Base-by-base conservation (phyloP, 2,888 invertebrate species). In the Heliothis peltigera region DNA sequence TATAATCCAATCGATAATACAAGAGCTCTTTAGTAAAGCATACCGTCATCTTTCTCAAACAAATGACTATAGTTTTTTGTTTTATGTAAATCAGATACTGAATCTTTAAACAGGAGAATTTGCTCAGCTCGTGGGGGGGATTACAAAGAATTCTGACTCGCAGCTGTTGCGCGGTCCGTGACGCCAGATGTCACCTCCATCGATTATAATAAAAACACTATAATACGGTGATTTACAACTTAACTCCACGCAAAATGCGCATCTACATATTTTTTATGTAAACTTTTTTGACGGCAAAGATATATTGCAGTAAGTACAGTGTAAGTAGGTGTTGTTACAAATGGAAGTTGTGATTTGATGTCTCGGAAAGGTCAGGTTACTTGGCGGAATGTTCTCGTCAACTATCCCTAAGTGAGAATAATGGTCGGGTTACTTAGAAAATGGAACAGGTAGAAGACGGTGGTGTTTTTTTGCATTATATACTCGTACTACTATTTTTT, bases 81-180 rank as follows among this genome's bases (percentile, higher is more conserved):
- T 88, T 88, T 81, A 78, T 79, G 80, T 68, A 76, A 79, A 81
- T 83, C 84, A 81, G 76, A 80, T 81, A 75, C 83, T 84, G 88
- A 89, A 90, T 89, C 80, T 74, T 81, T 88, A 88, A 88, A 85
- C 83, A 86, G 87, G 80, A n/a, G n/a, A 83, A 81, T 86, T 85
- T 81, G 79, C 58, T 70, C 70, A 80, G 62, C 56, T 71, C 74
- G 81, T 77, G 10, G 74, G 71, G 66, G 67, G 73, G 78, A 82
- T 80, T 84, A 84, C 80, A 78, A 72, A 83, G 81, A 85, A 81
- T 84, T 79, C 79, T 63, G 62, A 79, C 74, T 79, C 74, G 59
- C 89, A 87, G 81, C 84, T 87, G 88, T 82, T 83, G 77, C 81
- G 60, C 66, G 70, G 72, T 82, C 68, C 87, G 87, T 88, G 88